Evolutionary conservation across 2,888 invertebrate species (phyloP).

Genomic region (Lymantria monacha): DNA sequence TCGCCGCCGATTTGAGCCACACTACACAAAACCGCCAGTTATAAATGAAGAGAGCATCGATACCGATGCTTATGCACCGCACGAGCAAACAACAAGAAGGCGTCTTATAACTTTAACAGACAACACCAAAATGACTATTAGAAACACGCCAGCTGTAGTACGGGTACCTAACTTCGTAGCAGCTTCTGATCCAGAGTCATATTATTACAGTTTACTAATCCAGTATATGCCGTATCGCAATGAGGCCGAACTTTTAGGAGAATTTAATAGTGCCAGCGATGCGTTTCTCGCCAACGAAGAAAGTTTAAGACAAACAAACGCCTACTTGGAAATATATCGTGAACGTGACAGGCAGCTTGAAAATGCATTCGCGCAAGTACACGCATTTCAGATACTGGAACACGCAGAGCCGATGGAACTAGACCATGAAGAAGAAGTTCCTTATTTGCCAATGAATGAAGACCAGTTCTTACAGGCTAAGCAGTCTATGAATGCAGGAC

Average conservation of each 20-base stretch:
- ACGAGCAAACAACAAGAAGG: not conserved
- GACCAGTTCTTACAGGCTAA: slow-evolving; percentile 17
- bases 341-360: slow-evolving; percentile 32
- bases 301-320: slow-evolving; percentile 13
- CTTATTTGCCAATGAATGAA: slow-evolving; percentile 11
- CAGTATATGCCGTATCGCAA: slow-evolving; percentile 32
- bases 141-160: slow-evolving; percentile 21
- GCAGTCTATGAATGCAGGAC: slow-evolving; percentile 14
- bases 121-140: not conserved
- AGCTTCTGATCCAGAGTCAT: slow-evolving; percentile 32
- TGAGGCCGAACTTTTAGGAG: slow-evolving; percentile 28
- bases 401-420: slow-evolving; percentile 14
- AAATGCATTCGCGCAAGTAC: slow-evolving; percentile 32
- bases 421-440: slow-evolving; percentile 14
- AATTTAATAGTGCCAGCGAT: slow-evolving; percentile 22
- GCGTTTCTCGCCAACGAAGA: slow-evolving; percentile 22
- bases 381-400: slow-evolving; percentile 25
- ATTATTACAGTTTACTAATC: slow-evolving; percentile 38
- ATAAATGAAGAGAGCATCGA: slow-evolving; percentile 1
- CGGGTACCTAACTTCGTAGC: slow-evolving; percentile 30
- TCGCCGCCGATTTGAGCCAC: too few species aligned
- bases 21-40: slow-evolving; percentile 6
- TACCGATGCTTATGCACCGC: not conserved
- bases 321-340: slow-evolving; percentile 17
- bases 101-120: slow-evolving; percentile 18